A percentile compares a stretch with the other conserved stretches of the same genome.
Conservation (phyloP, 1,140 invertebrate species). For the Calosoma granatense region DNA sequence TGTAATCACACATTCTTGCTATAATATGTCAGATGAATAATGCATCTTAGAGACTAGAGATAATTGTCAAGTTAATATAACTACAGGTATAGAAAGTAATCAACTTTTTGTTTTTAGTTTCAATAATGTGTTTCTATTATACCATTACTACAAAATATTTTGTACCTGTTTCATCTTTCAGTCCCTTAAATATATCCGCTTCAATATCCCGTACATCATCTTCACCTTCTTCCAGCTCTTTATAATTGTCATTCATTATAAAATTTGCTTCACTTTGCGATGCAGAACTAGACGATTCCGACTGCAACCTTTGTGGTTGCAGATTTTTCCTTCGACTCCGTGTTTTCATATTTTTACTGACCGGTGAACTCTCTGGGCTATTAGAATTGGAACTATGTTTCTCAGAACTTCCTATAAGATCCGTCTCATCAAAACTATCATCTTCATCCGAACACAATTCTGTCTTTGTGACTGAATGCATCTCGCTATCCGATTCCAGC, state of each 20-base stretch:
- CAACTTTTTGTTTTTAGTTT: background rate
- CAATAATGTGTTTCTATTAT: background rate
- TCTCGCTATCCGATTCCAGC: slow-evolving; percentile 8
- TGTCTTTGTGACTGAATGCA: background rate
- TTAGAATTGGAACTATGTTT: no score
- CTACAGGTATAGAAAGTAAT: background rate
- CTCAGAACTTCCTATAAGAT: background rate
- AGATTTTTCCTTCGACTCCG: background rate
- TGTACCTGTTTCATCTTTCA: slow-evolving; percentile 25
- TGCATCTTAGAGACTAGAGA: background rate
- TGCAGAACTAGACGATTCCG: background rate
- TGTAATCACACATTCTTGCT: background rate
- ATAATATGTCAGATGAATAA: background rate
- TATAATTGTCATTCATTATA: background rate
- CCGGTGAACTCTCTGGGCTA: background rate
- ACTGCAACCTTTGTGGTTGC: slow-evolving; percentile 2
- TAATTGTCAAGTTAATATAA: no score
- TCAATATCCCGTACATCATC: slow-evolving; percentile 23
- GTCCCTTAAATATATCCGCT: slow-evolving; percentile 26
- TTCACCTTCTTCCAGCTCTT: slow-evolving; percentile 15
- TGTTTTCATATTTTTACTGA: background rate
- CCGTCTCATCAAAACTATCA: background rate
- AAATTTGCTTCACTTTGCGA: background rate
- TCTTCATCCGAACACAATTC: background rate
- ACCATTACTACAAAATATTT: slow-evolving; percentile 1